Percentiles rank a stretch among this genome's conserved stretches.
These are phyloP conservation scores for Mythimna loreyi DNA, from an alignment of 2,888 invertebrate species.

Conservation along the genomic window DNA sequence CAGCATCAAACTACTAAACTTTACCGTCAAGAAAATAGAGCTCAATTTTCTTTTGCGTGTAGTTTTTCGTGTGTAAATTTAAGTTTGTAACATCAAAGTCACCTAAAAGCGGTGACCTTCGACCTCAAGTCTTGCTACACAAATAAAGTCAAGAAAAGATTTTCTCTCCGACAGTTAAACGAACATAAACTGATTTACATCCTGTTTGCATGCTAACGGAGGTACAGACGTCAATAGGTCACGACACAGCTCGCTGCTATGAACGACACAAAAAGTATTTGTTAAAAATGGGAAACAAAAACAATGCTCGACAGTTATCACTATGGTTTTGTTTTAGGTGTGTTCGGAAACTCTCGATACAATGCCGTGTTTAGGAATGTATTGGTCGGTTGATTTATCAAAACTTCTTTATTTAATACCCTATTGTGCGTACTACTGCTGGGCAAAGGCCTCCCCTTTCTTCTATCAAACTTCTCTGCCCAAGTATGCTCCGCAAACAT, in stretches of 20 bases:
- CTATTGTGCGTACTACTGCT: too few species aligned
- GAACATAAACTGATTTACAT: conserved; percentile 76
- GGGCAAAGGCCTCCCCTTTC: too few species aligned
- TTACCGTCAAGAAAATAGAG: conserved; percentile 21
- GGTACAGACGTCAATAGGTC: conserved; percentile 68
- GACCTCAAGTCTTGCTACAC: conserved; percentile 68
- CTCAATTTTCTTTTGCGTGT: conserved; percentile 20
- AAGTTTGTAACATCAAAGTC: conserved; percentile 68
- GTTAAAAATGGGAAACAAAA: conserved; percentile 42
- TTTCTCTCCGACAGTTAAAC: conserved; percentile 73
- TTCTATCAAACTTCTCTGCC: too few species aligned
- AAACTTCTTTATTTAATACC: too few species aligned
- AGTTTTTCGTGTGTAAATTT: conserved; percentile 15
- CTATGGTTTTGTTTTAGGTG: background rate
- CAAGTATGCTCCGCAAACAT: too few species aligned
- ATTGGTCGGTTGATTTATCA: background rate
- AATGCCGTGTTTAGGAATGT: too few species aligned
- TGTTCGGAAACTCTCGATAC: conserved; percentile 3
- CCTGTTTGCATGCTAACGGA: conserved; percentile 71
- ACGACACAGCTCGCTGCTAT: conserved; percentile 30
- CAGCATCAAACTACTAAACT: background rate
- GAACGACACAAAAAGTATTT: conserved; percentile 40
- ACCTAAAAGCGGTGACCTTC: conserved; percentile 75
- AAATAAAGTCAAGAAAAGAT: conserved; percentile 75
- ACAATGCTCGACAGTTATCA: conserved; percentile 48